Evolutionary conservation across 35 echinoderm and acorn worm species (phyloP).

Genomic region (Amphiura filiformis): DNA sequence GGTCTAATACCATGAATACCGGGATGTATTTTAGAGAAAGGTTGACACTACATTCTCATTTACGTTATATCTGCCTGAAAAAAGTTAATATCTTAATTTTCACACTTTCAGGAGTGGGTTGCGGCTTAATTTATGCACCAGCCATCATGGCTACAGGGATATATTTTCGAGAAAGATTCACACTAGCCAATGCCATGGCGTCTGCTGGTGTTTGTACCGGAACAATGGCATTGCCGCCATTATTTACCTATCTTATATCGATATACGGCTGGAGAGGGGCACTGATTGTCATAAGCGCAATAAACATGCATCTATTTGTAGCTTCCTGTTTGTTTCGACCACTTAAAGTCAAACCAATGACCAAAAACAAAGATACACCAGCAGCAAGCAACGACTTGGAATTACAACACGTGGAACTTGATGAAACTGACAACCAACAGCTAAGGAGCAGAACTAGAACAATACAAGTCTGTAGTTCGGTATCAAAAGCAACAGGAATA

Average conservation of each 20-base stretch:
- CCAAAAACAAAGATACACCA: too few relatives aligned
- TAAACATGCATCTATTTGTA: neutral
- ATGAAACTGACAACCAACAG: too few relatives aligned
- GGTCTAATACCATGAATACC: too few relatives aligned
- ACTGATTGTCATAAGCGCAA: neutral
- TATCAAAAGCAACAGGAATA: neutral
- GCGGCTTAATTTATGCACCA: neutral
- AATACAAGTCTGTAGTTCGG: too few relatives aligned
- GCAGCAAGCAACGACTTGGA: too few relatives aligned
- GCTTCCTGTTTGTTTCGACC: neutral
- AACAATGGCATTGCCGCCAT: neutral
- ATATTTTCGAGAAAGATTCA: neutral
- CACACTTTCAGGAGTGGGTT: neutral
- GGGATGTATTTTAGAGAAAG: too few relatives aligned
- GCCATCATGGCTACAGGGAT: neutral
- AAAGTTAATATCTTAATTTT: too few relatives aligned
- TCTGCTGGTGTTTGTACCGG: neutral
- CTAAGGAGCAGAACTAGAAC: too few relatives aligned
- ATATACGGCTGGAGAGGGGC: neutral
- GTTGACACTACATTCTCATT: too few relatives aligned
- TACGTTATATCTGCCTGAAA: too few relatives aligned
- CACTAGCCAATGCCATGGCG: neutral
- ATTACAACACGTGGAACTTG: too few relatives aligned
- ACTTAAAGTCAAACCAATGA: neutral
- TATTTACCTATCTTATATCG: neutral